Evolutionary conservation across 2,113 vertebrate species (phyloP).

Genomic region (Xyrauchen texanus): DNA sequence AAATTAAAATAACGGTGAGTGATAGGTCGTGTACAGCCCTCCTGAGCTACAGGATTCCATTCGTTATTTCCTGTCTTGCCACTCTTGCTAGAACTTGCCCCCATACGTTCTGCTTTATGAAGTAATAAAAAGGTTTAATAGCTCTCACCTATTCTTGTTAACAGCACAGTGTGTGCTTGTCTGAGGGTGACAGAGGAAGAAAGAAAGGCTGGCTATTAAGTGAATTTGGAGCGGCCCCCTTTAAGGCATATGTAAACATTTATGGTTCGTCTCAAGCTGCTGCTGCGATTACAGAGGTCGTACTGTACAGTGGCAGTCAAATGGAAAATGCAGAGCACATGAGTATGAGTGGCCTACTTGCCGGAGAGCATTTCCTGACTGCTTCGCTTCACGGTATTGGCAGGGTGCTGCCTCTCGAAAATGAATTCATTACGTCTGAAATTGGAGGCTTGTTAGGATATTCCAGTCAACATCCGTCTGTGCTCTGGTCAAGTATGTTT

Average conservation of each 20-base stretch:
- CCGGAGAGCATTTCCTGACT: conserved; percentile 1
- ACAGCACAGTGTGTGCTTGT: conserved; percentile 32
- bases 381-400: conserved; percentile 4
- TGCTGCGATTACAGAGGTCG: conserved; percentile 30
- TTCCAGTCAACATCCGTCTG: conserved; percentile 22
- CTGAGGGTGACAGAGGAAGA: conserved; percentile 9
- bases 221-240: conserved; percentile 15
- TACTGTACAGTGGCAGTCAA: conserved; percentile 42
- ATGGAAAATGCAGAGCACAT: conserved; percentile 46
- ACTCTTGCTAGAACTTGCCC: conserved; percentile 2
- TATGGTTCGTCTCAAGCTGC: conserved; percentile 12
- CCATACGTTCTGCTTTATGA: conserved; percentile 31
- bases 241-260: conserved; percentile 39
- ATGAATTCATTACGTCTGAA: background rate
- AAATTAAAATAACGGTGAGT: background rate
- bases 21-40: background rate
- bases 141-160: conserved; percentile 29
- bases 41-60: conserved; percentile 14
- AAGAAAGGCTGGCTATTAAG: conserved; percentile 14
- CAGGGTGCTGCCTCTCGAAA: conserved; percentile 20
- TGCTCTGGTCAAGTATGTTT: conserved; percentile 32
- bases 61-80: conserved; percentile 14
- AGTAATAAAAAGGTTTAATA: conserved; percentile 27
- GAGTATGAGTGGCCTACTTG: conserved; percentile 37
- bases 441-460: background rate